Percentiles rank a stretch among this genome's conserved stretches.
Evolutionary conservation across 2,797 vertebrate species (phyloP).

Genomic region (Danio choprae): DNA sequence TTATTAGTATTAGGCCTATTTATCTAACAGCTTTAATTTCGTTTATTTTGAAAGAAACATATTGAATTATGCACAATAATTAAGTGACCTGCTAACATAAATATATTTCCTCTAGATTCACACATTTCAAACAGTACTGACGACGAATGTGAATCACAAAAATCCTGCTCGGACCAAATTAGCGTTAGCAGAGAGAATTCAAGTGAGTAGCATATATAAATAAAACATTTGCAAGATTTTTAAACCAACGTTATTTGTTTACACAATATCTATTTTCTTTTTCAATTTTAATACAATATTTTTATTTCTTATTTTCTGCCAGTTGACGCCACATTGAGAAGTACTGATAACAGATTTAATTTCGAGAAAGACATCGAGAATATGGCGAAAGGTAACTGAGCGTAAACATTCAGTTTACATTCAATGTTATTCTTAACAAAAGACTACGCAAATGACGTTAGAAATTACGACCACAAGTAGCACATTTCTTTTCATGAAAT

Average conservation of each 20-base stretch:
- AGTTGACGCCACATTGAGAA: slow-evolving; percentile 86
- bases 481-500: neutral
- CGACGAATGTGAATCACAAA: slow-evolving; percentile 82
- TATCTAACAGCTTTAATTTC: neutral
- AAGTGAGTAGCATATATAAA: slow-evolving; percentile 73
- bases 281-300: slow-evolving; percentile 22
- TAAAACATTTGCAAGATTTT: neutral
- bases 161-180: slow-evolving; percentile 85
- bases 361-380: slow-evolving; percentile 91
- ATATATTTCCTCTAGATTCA: slow-evolving; percentile 71
- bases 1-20: neutral
- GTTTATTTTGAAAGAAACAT: neutral
- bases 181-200: slow-evolving; percentile 82
- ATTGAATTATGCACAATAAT: slow-evolving; percentile 2
- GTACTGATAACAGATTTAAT: slow-evolving; percentile 84
- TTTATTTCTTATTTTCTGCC: slow-evolving; percentile 52
- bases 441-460: neutral
- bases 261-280: slow-evolving; percentile 23
- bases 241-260: neutral
- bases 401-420: neutral
- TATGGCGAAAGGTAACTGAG: slow-evolving; percentile 91
- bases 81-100: slow-evolving; percentile 47
- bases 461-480: neutral
- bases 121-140: slow-evolving; percentile 82
- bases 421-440: neutral